Evolutionary conservation across 2,888 invertebrate genomes (phyloP).

Genomic region (Actias luna): DNA sequence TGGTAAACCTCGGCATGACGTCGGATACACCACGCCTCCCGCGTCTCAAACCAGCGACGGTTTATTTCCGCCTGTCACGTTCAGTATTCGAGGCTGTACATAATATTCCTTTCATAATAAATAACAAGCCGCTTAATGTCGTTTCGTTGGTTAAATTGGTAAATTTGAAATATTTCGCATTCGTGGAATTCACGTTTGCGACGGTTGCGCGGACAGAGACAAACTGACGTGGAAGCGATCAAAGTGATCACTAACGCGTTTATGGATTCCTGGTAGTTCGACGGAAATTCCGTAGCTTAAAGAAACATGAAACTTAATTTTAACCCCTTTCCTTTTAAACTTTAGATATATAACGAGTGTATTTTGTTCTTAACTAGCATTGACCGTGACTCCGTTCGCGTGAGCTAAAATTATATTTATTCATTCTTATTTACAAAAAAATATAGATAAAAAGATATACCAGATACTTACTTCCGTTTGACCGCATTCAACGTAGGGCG

Average conservation of each 20-base stretch:
- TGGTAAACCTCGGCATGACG: not conserved
- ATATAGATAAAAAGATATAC: too few relatives aligned
- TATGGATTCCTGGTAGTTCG: not conserved
- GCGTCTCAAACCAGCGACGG: not conserved
- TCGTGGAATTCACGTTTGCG: not conserved
- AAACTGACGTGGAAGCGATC: not conserved
- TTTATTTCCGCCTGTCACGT: constrained; percentile 7
- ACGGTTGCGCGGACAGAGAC: not conserved
- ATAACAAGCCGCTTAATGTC: constrained; percentile 3
- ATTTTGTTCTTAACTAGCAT: too few relatives aligned
- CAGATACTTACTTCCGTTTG: too few relatives aligned
- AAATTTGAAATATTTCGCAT: constrained; percentile 6
- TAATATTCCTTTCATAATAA: constrained; percentile 7
- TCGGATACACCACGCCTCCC: not conserved
- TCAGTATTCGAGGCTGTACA: not conserved
- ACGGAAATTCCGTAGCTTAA: not conserved
- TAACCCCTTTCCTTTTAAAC: too few relatives aligned
- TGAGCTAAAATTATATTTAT: too few relatives aligned
- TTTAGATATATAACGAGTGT: too few relatives aligned
- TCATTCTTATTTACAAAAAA: too few relatives aligned
- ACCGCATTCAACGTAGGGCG: too few relatives aligned
- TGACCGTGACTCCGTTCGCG: too few relatives aligned
- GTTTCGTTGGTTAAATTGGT: not conserved
- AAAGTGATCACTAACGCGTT: not conserved
- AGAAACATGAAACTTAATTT: too few relatives aligned